A percentile compares a stretch with the other conserved stretches of the same genome.
Evolutionary conservation across 2,797 vertebrate species (phyloP).

Genomic region (Poecilia picta): DNA sequence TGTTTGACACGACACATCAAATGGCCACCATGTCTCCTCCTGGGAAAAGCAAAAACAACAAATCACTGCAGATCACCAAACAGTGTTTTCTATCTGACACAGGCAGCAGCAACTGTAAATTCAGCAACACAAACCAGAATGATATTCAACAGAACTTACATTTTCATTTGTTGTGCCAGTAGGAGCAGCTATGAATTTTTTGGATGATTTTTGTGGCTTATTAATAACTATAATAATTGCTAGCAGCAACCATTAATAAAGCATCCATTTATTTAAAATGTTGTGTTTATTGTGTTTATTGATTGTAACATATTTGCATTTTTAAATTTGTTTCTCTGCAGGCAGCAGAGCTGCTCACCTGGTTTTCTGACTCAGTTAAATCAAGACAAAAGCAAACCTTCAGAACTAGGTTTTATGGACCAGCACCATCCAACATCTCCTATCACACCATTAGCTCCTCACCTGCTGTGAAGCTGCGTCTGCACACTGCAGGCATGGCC

Average conservation of each 20-base stretch:
- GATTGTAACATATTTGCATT: neutral
- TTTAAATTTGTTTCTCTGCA: neutral
- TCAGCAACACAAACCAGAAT: neutral
- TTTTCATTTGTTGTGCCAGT: neutral
- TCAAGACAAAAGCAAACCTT: neutral
- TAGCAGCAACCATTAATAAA: too few species aligned
- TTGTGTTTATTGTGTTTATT: neutral
- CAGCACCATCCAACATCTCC: neutral
- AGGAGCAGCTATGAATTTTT: too few species aligned
- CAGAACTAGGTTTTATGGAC: neutral
- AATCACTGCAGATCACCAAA: neutral
- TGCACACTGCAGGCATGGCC: constrained; percentile 49
- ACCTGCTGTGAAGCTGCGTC: constrained; percentile 69
- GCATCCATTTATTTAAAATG: neutral
- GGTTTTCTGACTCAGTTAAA: neutral
- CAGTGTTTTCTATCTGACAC: neutral
- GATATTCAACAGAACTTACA: neutral
- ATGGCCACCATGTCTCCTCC: constrained; percentile 77
- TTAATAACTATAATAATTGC: too few species aligned
- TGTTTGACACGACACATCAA: constrained; percentile 77
- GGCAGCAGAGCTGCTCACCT: neutral
- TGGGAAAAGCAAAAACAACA: constrained; percentile 37
- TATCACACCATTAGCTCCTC: constrained; percentile 4
- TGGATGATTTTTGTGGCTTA: too few species aligned
- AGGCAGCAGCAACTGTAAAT: neutral